Evolutionary conservation across 2,113 vertebrate species (phyloP).

Genomic region (Balaenoptera acutorostrata): DNA sequence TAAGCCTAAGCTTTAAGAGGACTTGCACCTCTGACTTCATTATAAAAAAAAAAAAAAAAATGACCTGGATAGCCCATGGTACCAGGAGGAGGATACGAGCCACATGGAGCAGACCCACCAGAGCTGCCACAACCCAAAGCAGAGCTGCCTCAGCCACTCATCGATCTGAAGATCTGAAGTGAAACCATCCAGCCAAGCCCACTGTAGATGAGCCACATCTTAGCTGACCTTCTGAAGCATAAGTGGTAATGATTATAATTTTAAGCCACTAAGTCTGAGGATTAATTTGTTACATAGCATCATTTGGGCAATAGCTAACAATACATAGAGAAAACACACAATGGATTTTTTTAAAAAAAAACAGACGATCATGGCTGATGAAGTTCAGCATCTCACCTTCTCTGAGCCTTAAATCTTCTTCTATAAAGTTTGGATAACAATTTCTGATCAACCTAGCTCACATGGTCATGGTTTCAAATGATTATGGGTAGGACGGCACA

Average conservation of each 20-base stretch:
- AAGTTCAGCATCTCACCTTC: not conserved
- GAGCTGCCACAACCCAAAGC: not conserved
- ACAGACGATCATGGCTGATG: not conserved
- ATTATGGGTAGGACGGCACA: not conserved
- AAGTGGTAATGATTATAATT: not conserved
- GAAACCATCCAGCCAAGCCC: not conserved
- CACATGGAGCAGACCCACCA: not conserved
- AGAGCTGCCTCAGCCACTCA: not conserved
- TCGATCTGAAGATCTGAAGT: not conserved
- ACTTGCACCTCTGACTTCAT: not conserved
- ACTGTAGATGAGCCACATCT: not conserved
- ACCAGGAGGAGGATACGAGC: not conserved
- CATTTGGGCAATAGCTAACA: not conserved
- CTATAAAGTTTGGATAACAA: not conserved
- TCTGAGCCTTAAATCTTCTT: not conserved
- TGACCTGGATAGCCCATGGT: not conserved
- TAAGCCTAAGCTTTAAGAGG: not conserved
- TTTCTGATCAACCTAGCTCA: not conserved
- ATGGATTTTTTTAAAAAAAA: not conserved
- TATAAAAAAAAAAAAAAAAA: not conserved
- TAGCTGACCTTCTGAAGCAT: not conserved
- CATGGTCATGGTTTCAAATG: not conserved
- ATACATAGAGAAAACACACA: not conserved
- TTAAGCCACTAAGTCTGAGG: not conserved
- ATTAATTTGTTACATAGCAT: not conserved